Base-by-base conservation (phyloP, 2,888 invertebrate genomes). In the Callyntrura sp. region DNA sequence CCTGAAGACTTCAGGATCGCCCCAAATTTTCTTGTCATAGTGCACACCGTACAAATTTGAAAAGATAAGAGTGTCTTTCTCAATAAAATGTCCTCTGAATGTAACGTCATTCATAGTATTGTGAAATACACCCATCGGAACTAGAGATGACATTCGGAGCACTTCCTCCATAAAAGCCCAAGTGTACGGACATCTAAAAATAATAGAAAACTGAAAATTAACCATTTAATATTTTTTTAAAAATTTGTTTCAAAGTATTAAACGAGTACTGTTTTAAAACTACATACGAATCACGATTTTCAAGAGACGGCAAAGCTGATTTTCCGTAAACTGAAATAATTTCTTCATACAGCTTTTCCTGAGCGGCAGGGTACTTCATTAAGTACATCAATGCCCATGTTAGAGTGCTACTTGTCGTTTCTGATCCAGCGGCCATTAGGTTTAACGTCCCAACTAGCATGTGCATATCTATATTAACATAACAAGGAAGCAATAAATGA, bases 351-450 rank as follows among this genome's bases (percentile, higher is more conserved):
- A 92, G 17, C 73, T 89, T 88, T n/a, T 83, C 78, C 57, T 92
- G 92, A 51, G 85, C 68, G 11, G 84, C 25, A 0, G 43, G 82
- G 51, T 91, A 3, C 14, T 76, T 81, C 0, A 86, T 65, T 23
- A 92, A n/a, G 55, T 85, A 89, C 0, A 91, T 68, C 1, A 92
- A 35, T 0, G 88, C 57, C 87, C 91, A 92, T 0, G 55, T 84
- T 5, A 92, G 14, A 11, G 91, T 92, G 28, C 68, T 88, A 11
- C 78, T 78, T 0, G 92, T 92, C 0, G 92, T 91, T 35, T 92
- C 92, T 0, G 91, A 68, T 11, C 92, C 92, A 43, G 92, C 92
- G 17, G 85, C 90, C 48, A 92, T 91, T 17, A 92, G 35, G 48
- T 92, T 90, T 11, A 91, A 70, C 3, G 88, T 73, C 0, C 87